These are phyloP conservation scores for Agrotis clavis DNA, from an alignment of 2,888 invertebrate species.

Conservation along the genomic window DNA sequence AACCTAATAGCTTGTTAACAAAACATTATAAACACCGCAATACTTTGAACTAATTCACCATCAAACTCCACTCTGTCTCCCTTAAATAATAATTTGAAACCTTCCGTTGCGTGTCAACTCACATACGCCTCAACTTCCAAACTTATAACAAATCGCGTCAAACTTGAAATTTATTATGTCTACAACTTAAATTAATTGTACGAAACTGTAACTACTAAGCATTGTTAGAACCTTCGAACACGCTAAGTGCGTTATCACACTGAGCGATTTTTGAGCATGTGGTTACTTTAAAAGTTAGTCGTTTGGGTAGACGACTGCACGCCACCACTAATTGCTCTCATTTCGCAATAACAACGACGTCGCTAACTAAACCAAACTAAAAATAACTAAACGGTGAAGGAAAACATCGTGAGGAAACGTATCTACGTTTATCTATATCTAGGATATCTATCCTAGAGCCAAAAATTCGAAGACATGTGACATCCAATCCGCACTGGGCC, in stretches of 20 bases:
- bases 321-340: background rate
- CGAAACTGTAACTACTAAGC: constrained; percentile 30
- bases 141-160: constrained; percentile 43
- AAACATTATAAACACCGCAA: background rate
- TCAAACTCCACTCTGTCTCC: constrained; percentile 1
- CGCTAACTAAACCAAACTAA: too few relatives aligned
- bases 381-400: too few relatives aligned
- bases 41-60: background rate
- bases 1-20: background rate
- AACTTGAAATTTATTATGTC: constrained; percentile 37
- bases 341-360: background rate
- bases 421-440: too few relatives aligned
- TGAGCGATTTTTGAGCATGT: background rate
- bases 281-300: too few relatives aligned
- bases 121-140: constrained; percentile 23
- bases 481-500: too few relatives aligned
- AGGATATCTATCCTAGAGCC: too few relatives aligned
- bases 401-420: too few relatives aligned
- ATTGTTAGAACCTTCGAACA: constrained; percentile 31
- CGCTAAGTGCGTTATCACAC: constrained; percentile 12
- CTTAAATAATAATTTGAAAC: constrained; percentile 22
- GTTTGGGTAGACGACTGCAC: too few relatives aligned
- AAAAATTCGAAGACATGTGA: too few relatives aligned
- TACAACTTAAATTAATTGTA: constrained; percentile 48
- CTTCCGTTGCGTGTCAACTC: constrained; percentile 22